A percentile compares a stretch with the other conserved stretches of the same genome.
These are phyloP conservation scores for Pteropus rufus DNA, from an alignment of 2,797 vertebrate species.

Conservation along the genomic window DNA sequence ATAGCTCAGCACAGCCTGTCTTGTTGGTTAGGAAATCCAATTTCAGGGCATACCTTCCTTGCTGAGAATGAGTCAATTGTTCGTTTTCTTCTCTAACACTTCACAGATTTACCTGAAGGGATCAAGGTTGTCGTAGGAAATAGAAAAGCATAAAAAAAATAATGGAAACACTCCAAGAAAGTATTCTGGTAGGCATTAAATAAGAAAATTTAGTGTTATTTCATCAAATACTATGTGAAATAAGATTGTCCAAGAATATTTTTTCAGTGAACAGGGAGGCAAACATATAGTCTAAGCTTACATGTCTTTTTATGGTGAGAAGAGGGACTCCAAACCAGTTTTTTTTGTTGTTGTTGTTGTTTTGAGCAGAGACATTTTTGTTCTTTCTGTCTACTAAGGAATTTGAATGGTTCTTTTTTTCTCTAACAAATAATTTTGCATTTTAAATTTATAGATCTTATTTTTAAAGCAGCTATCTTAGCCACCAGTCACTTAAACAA, in stretches of 20 bases:
- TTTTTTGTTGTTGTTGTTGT: not conserved
- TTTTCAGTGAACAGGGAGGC: not conserved
- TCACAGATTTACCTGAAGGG: not conserved
- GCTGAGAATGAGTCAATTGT: not conserved
- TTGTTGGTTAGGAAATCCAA: not conserved
- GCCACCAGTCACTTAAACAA: not conserved
- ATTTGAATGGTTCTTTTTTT: not conserved
- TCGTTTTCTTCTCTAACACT: not conserved
- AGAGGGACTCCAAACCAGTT: not conserved
- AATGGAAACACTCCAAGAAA: not conserved
- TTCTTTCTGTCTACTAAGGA: not conserved
- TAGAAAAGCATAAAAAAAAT: not conserved
- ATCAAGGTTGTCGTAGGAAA: not conserved
- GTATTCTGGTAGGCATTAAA: constrained; percentile 1
- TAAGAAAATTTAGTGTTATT: not conserved
- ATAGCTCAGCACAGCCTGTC: not conserved
- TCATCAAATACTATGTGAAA: not conserved
- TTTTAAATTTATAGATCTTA: not conserved
- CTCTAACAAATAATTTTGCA: not conserved
- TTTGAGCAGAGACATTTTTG: not conserved
- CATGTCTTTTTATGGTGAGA: not conserved
- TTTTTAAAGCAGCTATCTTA: not conserved
- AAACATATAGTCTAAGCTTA: not conserved
- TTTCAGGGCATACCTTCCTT: not conserved
- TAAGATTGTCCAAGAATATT: not conserved